Evolutionary conservation across 1,140 invertebrate genomes (phyloP).

Genomic region (Berghia stephanieae): DNA sequence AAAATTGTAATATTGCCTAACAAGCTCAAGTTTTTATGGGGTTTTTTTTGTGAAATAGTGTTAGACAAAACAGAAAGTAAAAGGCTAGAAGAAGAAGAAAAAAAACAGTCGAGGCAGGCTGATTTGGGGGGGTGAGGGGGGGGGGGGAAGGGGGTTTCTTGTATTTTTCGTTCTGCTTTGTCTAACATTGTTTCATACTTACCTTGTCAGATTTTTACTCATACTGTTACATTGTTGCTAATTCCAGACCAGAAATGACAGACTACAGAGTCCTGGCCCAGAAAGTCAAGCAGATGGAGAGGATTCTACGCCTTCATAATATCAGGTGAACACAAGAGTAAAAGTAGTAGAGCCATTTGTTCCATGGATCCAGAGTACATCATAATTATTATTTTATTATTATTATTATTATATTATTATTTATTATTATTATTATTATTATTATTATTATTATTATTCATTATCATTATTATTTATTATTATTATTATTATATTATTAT

Average conservation of each 20-base stretch:
- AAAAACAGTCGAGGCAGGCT: too few relatives aligned
- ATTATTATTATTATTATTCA: too few relatives aligned
- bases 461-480: background rate
- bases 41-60: too few relatives aligned
- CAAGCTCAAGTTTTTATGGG: too few relatives aligned
- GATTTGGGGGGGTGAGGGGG: background rate
- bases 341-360: background rate
- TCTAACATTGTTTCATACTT: constrained; percentile 11
- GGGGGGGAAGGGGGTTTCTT: background rate
- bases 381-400: background rate
- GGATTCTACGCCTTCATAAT: constrained; percentile 54
- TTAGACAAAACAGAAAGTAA: too few relatives aligned
- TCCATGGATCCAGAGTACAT: too few relatives aligned
- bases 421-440: background rate
- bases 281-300: constrained; percentile 57
- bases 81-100: too few relatives aligned
- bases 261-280: constrained; percentile 54
- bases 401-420: background rate
- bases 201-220: background rate
- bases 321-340: constrained; percentile 47
- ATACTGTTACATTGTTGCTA: background rate
- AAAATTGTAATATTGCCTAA: too few relatives aligned
- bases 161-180: background rate
- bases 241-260: constrained; percentile 52
- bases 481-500: background rate